phyloP scores from a whole-genome alignment of 2,113 vertebrate species.

The Etheostoma spectabile region DNA sequence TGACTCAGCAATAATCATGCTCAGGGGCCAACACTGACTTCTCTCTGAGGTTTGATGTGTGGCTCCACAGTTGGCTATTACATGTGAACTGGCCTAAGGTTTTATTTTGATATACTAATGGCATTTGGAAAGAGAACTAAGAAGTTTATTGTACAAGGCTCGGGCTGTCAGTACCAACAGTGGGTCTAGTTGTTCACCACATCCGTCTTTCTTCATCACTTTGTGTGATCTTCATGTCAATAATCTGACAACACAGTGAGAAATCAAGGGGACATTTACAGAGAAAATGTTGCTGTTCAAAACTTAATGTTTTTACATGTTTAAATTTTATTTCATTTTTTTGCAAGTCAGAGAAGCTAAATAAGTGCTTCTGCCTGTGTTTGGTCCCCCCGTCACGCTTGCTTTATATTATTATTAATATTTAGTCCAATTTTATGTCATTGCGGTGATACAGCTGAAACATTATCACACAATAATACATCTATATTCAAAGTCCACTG shows the following conservation, averaged over 20 bases:
- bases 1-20: slow-evolving; percentile 71
- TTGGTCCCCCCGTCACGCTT: neutral
- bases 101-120: neutral
- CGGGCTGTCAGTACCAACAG: neutral
- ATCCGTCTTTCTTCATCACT: neutral
- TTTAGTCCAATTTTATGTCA: neutral
- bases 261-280: neutral
- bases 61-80: neutral
- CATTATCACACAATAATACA: neutral
- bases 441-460: neutral
- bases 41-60: slow-evolving; percentile 23
- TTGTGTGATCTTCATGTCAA: neutral
- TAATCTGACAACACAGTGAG: neutral
- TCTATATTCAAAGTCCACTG: neutral
- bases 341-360: neutral
- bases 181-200: neutral
- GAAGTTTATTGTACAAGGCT: neutral
- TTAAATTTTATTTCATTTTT: neutral
- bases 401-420: neutral
- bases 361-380: neutral
- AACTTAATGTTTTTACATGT: neutral
- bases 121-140: neutral
- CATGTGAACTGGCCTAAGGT: neutral
- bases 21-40: slow-evolving; percentile 26
- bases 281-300: no score